Conservation (phyloP, 2,797 vertebrate genomes). For the Peromyscus attwateri region DNA sequence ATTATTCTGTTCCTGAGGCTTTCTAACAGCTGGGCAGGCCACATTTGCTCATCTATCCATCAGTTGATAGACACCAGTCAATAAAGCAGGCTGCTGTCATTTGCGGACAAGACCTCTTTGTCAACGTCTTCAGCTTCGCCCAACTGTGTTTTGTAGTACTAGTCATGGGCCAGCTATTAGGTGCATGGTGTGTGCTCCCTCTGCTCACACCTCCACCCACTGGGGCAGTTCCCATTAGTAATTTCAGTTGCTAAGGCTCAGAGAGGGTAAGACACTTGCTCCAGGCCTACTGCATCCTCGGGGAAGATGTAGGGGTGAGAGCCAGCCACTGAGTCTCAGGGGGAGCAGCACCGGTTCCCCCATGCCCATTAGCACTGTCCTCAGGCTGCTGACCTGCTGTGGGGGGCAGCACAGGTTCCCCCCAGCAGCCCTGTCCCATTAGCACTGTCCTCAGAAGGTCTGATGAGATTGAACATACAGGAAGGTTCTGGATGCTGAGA, state of each 20-base stretch:
- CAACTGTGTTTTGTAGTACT: not conserved
- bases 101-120: not conserved
- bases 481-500: not conserved
- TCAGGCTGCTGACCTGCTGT: not conserved
- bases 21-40: not conserved
- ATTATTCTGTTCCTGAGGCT: not conserved
- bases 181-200: not conserved
- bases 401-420: too few relatives aligned
- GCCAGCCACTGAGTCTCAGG: too few relatives aligned
- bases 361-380: not conserved
- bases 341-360: not conserved
- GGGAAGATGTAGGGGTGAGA: not conserved
- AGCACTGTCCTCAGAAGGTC: not conserved
- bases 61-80: not conserved
- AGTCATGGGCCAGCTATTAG: not conserved
- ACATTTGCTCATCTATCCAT: too few relatives aligned
- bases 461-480: not conserved
- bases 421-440: too few relatives aligned
- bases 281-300: not conserved
- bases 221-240: not conserved
- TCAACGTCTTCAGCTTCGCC: not conserved
- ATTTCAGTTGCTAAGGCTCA: not conserved
- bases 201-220: not conserved
- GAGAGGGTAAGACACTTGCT: not conserved
- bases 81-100: not conserved